A percentile compares a stretch with the other conserved stretches of the same genome.
These are phyloP conservation scores for Drosophila arizonae DNA, from an alignment of 1,140 invertebrate species.

Conservation along the genomic window DNA sequence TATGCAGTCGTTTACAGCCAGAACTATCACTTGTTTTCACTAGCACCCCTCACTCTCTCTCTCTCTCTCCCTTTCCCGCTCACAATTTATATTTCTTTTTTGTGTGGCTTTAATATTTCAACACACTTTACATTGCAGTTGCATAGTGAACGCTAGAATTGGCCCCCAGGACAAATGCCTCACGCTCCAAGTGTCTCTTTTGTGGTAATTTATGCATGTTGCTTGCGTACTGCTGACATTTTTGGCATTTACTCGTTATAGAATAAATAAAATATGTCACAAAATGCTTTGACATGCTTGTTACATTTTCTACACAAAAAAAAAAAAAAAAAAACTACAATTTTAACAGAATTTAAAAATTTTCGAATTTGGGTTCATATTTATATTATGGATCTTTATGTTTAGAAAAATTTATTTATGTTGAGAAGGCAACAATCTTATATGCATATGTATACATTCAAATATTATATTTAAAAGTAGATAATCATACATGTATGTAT, in stretches of 20 bases:
- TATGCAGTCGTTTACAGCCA: no score
- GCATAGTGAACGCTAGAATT: constrained; percentile 26
- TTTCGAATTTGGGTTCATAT: not conserved
- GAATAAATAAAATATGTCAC: constrained; percentile 75
- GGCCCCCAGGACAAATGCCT: constrained; percentile 17
- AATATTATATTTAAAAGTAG: no score
- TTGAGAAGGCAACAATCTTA: no score
- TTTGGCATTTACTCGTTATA: constrained; percentile 68
- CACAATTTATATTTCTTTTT: not conserved
- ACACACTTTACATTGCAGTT: constrained; percentile 71
- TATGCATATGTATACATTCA: no score
- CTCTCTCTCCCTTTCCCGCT: not conserved
- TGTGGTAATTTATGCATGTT: constrained; percentile 78
- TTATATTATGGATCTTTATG: no score
- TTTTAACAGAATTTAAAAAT: not conserved
- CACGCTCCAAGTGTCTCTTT: constrained; percentile 52
- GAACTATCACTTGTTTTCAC: not conserved
- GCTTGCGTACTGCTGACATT: constrained; percentile 71
- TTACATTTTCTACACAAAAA: constrained; percentile 47
- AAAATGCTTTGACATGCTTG: constrained; percentile 71
- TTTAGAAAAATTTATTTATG: no score
- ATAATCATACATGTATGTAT: no score
- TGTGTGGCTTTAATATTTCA: constrained; percentile 71
- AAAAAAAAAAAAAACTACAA: not conserved
- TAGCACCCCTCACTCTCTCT: not conserved